Evolutionary conservation across 2,113 vertebrate species (phyloP).

Genomic region (Hemiprocne comata): DNA sequence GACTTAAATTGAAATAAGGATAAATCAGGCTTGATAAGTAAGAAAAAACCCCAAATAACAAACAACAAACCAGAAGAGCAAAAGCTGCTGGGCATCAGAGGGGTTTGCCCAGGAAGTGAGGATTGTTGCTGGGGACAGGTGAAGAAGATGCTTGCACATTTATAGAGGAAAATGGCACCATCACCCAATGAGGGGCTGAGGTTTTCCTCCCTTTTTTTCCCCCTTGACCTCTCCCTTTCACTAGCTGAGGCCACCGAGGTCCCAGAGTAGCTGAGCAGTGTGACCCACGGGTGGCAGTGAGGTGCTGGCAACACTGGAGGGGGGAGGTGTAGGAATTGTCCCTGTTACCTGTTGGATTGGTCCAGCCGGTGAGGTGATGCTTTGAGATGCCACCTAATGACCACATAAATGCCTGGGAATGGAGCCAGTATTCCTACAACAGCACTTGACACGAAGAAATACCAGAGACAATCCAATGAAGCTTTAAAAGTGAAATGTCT

Average conservation of each 20-base stretch:
- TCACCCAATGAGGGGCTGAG: accelerated
- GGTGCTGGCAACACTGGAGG: accelerated
- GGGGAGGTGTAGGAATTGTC: background rate
- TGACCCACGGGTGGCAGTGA: accelerated
- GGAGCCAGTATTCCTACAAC: background rate
- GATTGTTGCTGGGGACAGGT: background rate
- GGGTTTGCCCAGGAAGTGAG: background rate
- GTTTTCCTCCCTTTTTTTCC: background rate
- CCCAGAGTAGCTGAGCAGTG: accelerated
- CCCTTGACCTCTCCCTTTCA: background rate
- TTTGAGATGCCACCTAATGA: background rate
- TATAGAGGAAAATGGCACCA: background rate
- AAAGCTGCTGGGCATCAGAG: background rate
- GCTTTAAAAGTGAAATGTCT: constrained; percentile 1
- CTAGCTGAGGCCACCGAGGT: background rate
- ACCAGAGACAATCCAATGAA: background rate
- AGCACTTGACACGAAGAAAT: background rate
- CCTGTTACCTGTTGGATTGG: accelerated
- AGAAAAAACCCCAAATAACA: background rate
- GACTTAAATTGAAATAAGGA: background rate
- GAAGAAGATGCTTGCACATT: accelerated
- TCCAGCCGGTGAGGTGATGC: background rate
- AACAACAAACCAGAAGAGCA: background rate
- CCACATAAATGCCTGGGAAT: background rate
- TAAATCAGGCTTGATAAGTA: background rate